Conservation (phyloP, 1,140 invertebrate species). For the Akabosia matsudoensis region DNA sequence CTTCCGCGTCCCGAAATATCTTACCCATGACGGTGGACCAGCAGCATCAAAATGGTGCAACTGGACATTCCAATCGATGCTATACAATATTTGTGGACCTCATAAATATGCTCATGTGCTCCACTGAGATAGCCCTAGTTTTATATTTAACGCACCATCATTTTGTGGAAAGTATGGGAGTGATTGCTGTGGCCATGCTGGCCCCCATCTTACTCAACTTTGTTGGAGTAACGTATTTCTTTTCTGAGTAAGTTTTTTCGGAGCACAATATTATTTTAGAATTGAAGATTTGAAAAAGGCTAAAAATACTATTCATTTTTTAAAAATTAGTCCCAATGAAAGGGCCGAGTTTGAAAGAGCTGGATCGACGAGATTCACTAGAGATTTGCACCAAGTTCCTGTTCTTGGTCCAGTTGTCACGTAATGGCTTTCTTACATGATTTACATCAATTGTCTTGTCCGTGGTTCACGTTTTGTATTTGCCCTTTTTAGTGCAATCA, state of each 20-base stretch:
- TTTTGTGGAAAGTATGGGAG: constrained; percentile 20
- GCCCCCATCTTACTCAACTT: constrained; percentile 31
- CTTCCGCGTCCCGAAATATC: too few species aligned
- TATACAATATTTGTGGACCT: constrained; percentile 38
- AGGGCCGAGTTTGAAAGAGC: constrained; percentile 39
- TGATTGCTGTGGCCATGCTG: constrained; percentile 42
- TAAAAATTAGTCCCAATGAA: constrained; percentile 31
- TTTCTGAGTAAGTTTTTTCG: constrained; percentile 22
- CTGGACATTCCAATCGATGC: constrained; percentile 25
- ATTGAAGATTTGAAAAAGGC: not conserved
- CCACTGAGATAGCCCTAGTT: constrained; percentile 38
- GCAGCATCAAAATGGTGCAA: not conserved
- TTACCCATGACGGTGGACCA: too few species aligned
- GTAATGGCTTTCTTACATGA: too few species aligned
- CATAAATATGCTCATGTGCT: constrained; percentile 31
- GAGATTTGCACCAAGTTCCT: constrained; percentile 43
- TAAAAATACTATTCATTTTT: not conserved
- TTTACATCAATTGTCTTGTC: too few species aligned
- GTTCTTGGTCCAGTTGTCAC: constrained; percentile 43
- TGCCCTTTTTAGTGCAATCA: constrained; percentile 31
- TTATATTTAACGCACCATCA: constrained; percentile 34
- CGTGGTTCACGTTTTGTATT: too few species aligned
- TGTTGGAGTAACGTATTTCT: constrained; percentile 24
- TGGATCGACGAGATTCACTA: constrained; percentile 30
- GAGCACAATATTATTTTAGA: too few species aligned